Base-by-base conservation (phyloP, 2,888 invertebrate genomes). In the Dromius quadrimaculatus region DNA sequence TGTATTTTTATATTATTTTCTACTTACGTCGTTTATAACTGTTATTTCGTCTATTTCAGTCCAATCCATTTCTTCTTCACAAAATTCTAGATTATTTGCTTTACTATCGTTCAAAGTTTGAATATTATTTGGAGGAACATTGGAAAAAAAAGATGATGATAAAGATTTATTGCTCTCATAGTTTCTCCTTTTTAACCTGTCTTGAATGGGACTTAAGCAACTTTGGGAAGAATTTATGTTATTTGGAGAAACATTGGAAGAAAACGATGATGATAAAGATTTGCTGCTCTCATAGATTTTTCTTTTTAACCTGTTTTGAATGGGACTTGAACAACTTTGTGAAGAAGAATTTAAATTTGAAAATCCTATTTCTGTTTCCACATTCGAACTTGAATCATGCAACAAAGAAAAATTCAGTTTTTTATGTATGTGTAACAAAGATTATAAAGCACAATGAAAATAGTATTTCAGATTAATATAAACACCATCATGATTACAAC, bases 41-140 rank as follows among this genome's bases (percentile, higher is more conserved):
- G 73, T 70, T 23, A 74, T 70, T 32, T 76, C 74, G 17, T 75
- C 71, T 63, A 76, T 74, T 9, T 73, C 69, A 54, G 75, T 74
- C 77, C 78, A 78, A 28, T 78, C 77, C 78, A 78, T 78, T 19
- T 71, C 47, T 34, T 72, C 74, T 3, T 63, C 20, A 13, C 8
- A 32, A 32, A 5, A 8, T 8, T 32, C 34, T 32, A 32, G 2
- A 3, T 13, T 36, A 13, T 2, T 36, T 36, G n/a, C 36, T 36
- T 36, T 1, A 36, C 13, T 36, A 11, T 13, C 36, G 17, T n/a
- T 19, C 38, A 23, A 32, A 20, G 5, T 8, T 11, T 11, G 28
- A 43, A 4, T 2, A 43, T 11, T n/a, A 1, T 43, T 17, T 15
- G n/a, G n/a, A 59, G 36, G 15, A 9, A 15, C 8, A 17, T 20